Evolutionary conservation across 2,113 vertebrate species (phyloP), one percentile per base, ranked within the genome.

Genomic region (Nansenia antarctica): DNA sequence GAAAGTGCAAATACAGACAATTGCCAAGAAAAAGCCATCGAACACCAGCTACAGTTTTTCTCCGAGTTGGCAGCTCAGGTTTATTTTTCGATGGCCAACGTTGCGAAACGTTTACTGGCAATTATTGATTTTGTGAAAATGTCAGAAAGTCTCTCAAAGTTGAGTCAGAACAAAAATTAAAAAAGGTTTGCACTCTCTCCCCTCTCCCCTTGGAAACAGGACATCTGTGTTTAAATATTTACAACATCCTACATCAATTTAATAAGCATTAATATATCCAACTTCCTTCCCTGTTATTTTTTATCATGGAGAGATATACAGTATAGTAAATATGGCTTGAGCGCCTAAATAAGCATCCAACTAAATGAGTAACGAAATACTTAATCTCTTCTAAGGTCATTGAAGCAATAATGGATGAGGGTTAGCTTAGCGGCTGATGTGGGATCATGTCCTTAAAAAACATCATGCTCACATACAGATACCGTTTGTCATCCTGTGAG

Each of bases 391-490:
- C 26, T 14, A 35, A 58, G 22, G 29, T 62, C 53, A 29, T 71
- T 70, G 84, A 20, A 69, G 65, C 35, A 29, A n/a, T n/a, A n/a
- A n/a, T n/a, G n/a, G n/a, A n/a, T n/a, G n/a, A n/a, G 47, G 0
- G 15, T 60, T 54, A 59, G 30, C 47, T 69, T 59, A 20, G 49
- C 49, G 9, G 66, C 64, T 31, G 37, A 67, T 71, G 54, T 52
- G 37, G 59, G 49, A 12, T 58, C 73, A 62, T 22, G 63, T 65
- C 63, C 27, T 1, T 27, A 29, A 42, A 59, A 64, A 65, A 83
- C 77, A 58, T 88, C 49, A 82, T 71, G 77, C 73, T 60, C 68
- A 75, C 68, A 59, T 79, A 63, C 76, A 77, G 47, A 73, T 64
- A 47, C 68, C 61, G 75, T 31, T 15, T 42, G 70, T 79, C 24